phyloP scores from a whole-genome alignment of 2,888 invertebrate genomes.

The Drosophila anomalata region DNA sequence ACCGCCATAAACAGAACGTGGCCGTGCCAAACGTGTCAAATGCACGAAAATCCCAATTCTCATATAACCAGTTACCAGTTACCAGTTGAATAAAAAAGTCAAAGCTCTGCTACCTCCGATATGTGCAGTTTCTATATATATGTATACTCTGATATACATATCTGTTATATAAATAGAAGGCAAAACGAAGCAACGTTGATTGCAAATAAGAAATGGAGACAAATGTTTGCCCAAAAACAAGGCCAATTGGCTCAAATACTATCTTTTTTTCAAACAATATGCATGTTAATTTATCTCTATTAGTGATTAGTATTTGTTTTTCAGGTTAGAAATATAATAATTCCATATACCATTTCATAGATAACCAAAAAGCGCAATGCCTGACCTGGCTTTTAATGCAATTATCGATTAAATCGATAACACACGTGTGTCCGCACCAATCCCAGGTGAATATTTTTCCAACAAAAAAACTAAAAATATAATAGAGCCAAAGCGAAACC shows the following conservation, averaged over 20 bases:
- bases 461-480: background rate
- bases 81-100: constrained; percentile 14
- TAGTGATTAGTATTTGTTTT: background rate
- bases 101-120: constrained; percentile 3
- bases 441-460: constrained; percentile 24
- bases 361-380: background rate
- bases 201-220: too few species aligned
- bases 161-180: too few species aligned
- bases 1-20: constrained; percentile 44
- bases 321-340: background rate
- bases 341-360: background rate
- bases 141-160: background rate
- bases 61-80: constrained; percentile 29
- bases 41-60: constrained; percentile 62
- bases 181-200: too few species aligned
- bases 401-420: constrained; percentile 20
- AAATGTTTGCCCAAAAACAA: too few species aligned
- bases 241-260: background rate
- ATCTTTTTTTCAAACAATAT: background rate
- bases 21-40: constrained; percentile 67
- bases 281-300: background rate
- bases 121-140: background rate
- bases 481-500: constrained; percentile 4
- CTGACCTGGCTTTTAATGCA: constrained; percentile 17
- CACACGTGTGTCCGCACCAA: constrained; percentile 4